These are phyloP conservation scores for Drepanosiphum platanoidis DNA, from an alignment of 2,888 invertebrate genomes.

Conservation along the genomic window DNA sequence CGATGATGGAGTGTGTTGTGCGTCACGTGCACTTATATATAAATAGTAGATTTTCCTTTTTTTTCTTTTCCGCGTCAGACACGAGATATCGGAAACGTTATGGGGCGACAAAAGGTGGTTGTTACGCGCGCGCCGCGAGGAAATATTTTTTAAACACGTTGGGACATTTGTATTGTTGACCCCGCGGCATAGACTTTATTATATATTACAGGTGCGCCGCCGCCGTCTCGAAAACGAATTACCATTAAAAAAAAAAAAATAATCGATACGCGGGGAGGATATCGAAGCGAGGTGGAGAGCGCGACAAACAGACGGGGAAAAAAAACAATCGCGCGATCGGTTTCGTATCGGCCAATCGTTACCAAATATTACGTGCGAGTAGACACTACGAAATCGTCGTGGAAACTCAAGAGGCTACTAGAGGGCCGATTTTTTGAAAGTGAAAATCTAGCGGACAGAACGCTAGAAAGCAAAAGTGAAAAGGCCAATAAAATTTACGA, in stretches of 20 bases:
- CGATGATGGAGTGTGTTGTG: constrained; percentile 47
- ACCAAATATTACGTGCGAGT: no score
- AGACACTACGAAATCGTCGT: no score
- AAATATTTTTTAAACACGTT: constrained; percentile 15
- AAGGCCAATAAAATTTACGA: no score
- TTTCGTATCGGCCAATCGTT: no score
- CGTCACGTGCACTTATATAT: not conserved
- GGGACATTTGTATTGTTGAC: constrained; percentile 40
- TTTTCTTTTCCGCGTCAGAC: constrained; percentile 28
- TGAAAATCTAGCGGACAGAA: no score
- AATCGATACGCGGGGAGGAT: not conserved
- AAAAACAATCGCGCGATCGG: no score
- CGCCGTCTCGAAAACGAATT: not conserved
- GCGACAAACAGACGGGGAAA: no score
- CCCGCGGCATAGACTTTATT: not conserved
- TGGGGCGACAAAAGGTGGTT: not conserved
- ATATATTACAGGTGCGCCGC: no score
- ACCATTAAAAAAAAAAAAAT: not conserved
- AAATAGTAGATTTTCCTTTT: not conserved
- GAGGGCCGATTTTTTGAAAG: no score
- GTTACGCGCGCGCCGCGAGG: not conserved
- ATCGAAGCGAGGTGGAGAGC: no score
- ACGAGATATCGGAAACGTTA: constrained; percentile 30
- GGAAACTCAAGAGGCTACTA: no score
- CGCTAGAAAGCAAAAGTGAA: no score